Base-by-base conservation (phyloP, 2,888 invertebrate genomes). In the Abrostola triplasia region DNA sequence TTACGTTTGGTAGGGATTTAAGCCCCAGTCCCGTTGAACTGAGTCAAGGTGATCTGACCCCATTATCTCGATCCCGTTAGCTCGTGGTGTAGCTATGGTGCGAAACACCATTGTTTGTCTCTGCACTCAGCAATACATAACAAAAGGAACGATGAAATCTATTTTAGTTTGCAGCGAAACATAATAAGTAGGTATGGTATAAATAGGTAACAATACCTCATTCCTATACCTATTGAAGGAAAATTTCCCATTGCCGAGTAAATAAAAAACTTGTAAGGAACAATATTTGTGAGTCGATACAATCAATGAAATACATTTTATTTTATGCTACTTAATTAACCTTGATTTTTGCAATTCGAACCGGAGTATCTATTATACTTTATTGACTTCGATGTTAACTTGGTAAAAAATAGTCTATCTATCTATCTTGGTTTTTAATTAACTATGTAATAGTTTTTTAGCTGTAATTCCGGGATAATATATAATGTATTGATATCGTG, bases 1-100 rank as follows among this genome's bases (percentile, higher is more conserved):
- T 12, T 36, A 36, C 44, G 51, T 48, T 51, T 24, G 24, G 6
- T 41, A 50, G n/a, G 47, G 59, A 55, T 50, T 59, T 24, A 61
- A 59, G 59, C 68, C 48, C 55, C 59, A 37, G 65, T 76, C 70
- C 77, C 80, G 82, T 82, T 83, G 76, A 69, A 62, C 41, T 50
- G 55, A 58, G 53, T 70, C 68, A 50, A 69, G 57, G 56, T 77
- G 78, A 83, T 85, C 82, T 81, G 77, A 71, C 77, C 79, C 76
- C 80, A 84, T 84, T 84, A 76, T 77, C 73, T 70, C 49, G 55
- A 69, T 86, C 70, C 90, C 90, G 90, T 90, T 90, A 89, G 13
- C 60, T 78, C 52, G 47, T 13, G 37, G 59, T 80, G 78, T 78
- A 81, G 71, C 67, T 69, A 77, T 52, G 51, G 58, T 84, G 82